These are phyloP conservation scores for Botia almorhae DNA, from an alignment of 2,797 vertebrate genomes.

Conservation along the genomic window DNA sequence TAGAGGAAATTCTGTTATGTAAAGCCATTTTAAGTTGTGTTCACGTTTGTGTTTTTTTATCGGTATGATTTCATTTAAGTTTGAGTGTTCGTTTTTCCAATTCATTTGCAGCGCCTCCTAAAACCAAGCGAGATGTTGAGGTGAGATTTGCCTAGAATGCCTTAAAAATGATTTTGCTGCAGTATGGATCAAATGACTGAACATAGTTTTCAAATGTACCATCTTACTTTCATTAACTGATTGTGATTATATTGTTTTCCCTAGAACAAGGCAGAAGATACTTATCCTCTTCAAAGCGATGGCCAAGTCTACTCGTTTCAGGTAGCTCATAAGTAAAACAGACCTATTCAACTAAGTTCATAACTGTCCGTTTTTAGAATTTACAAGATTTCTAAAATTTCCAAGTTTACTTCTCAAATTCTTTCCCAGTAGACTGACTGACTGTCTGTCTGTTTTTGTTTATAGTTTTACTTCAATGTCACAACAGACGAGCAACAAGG, in stretches of 20 bases:
- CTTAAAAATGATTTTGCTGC: neutral
- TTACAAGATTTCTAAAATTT: neutral
- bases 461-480: slow-evolving; percentile 85
- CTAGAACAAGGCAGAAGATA: slow-evolving; percentile 52
- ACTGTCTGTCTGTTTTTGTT: slow-evolving; percentile 34
- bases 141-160: slow-evolving; percentile 33
- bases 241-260: slow-evolving; percentile 10
- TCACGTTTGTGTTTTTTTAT: neutral
- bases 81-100: slow-evolving; percentile 14
- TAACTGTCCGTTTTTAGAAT: neutral
- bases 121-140: slow-evolving; percentile 54
- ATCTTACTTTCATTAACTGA: neutral
- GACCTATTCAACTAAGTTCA: too few species aligned
- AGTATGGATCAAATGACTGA: neutral
- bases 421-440: neutral
- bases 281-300: slow-evolving; percentile 50
- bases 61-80: neutral
- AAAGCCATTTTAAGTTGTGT: neutral
- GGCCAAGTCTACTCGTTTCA: slow-evolving; percentile 55
- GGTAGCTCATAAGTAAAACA: slow-evolving; percentile 33
- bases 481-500: slow-evolving; percentile 81
- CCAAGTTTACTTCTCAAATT: neutral
- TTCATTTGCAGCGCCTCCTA: slow-evolving; percentile 24
- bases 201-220: neutral
- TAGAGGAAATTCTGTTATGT: neutral